A percentile compares a stretch with the other conserved stretches of the same genome.
Evolutionary conservation across 2,888 invertebrate species (phyloP).

Genomic region (Metacarcinus magister): DNA sequence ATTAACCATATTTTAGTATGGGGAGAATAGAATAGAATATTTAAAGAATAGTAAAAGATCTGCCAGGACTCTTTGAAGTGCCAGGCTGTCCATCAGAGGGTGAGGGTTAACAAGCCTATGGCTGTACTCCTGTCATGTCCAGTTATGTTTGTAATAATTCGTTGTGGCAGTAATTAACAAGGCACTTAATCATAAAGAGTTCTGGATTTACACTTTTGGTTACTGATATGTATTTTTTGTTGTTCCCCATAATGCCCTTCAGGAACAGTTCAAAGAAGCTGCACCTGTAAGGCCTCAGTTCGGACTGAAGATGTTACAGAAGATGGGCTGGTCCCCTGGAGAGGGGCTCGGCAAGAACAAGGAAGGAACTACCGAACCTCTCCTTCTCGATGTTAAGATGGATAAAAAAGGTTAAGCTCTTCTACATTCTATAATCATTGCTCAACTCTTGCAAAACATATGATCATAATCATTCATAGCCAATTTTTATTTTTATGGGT

Average conservation of each 20-base stretch:
- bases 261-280: constrained; percentile 96
- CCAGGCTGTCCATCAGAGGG: not conserved
- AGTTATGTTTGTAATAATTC: not conserved
- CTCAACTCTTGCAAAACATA: not conserved
- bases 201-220: constrained; percentile 40
- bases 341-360: constrained; percentile 98
- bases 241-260: constrained; percentile 83
- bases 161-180: not conserved
- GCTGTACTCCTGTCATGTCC: not conserved
- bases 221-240: not conserved
- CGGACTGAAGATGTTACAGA: constrained; percentile 98
- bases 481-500: no score
- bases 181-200: constrained; percentile 40
- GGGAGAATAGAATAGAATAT: not conserved
- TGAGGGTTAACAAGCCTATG: not conserved
- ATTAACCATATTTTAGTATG: not conserved
- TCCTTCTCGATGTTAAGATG: constrained; percentile 96
- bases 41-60: not conserved
- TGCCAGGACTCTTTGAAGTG: constrained; percentile 61
- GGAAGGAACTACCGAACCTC: constrained; percentile 94
- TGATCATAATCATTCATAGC: no score
- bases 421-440: not conserved
- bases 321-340: constrained; percentile 99
- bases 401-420: constrained; percentile 91
- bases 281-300: constrained; percentile 96